Evolutionary conservation across 1,140 invertebrate species (phyloP).

Genomic region (Harpegnathos saltator): DNA sequence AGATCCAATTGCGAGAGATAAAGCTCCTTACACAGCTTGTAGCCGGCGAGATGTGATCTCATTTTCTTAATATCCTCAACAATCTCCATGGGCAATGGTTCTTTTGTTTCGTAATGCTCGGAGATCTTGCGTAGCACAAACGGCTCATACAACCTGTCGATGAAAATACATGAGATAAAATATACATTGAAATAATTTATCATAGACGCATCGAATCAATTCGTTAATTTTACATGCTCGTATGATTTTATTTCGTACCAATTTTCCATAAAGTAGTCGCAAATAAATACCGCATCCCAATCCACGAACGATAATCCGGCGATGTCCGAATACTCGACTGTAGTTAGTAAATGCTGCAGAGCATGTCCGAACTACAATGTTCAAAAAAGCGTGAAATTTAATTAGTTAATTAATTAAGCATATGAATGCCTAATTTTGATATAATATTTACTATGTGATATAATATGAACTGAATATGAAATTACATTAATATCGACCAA

Average conservation of each 20-base stretch:
- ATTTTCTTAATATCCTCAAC: conserved; percentile 89
- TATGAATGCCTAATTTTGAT: not conserved
- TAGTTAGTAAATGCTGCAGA: conserved; percentile 93
- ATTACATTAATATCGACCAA: too few species aligned
- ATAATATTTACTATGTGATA: too few species aligned
- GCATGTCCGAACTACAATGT: conserved; percentile 91
- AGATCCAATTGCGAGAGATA: conserved; percentile 95
- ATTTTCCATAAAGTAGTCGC: conserved; percentile 92
- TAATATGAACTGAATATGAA: too few species aligned
- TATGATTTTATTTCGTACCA: conserved; percentile 86
- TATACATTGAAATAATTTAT: not conserved
- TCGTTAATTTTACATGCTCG: too few species aligned
- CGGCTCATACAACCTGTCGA: conserved; percentile 88
- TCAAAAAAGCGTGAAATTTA: not conserved
- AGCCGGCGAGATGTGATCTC: conserved; percentile 91
- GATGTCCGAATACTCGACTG: conserved; percentile 92
- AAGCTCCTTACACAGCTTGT: conserved; percentile 92
- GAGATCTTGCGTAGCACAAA: conserved; percentile 90
- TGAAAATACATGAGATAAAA: not conserved
- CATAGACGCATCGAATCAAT: not conserved
- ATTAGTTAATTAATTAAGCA: not conserved
- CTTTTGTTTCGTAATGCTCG: conserved; percentile 90
- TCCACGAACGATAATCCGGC: conserved; percentile 94
- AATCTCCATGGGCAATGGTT: conserved; percentile 89
- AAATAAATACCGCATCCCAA: conserved; percentile 95